Evolutionary conservation across 2,113 vertebrate genomes (phyloP).

Genomic region (Jaculus jaculus): DNA sequence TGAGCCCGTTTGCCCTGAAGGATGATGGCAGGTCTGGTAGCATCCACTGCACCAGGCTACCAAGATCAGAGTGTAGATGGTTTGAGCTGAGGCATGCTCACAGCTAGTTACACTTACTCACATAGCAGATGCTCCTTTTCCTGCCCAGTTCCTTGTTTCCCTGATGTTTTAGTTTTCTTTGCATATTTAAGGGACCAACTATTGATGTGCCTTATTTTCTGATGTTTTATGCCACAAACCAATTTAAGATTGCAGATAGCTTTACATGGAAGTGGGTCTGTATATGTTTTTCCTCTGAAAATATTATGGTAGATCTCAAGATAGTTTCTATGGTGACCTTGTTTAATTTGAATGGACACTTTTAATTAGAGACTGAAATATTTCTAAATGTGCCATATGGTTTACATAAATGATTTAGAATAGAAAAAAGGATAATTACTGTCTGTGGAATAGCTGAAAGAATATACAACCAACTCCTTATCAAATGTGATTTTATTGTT

Average conservation of each 20-base stretch:
- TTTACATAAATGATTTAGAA: slow-evolving; percentile 81
- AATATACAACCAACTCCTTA: slow-evolving; percentile 39
- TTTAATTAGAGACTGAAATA: slow-evolving; percentile 83
- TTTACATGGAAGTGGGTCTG: slow-evolving; percentile 78
- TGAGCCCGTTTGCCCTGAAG: background rate
- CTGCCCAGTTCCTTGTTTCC: slow-evolving; percentile 57
- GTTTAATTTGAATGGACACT: slow-evolving; percentile 83
- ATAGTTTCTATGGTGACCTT: slow-evolving; percentile 81
- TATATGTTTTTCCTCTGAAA: slow-evolving; percentile 65
- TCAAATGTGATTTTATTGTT: slow-evolving; percentile 42
- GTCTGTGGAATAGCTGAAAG: slow-evolving; percentile 78
- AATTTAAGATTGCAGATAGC: slow-evolving; percentile 76
- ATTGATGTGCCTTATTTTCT: slow-evolving; percentile 80
- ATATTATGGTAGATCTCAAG: slow-evolving; percentile 77
- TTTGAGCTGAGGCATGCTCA: slow-evolving; percentile 73
- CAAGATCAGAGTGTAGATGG: background rate
- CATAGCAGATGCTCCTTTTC: slow-evolving; percentile 75
- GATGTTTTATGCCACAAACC: slow-evolving; percentile 77
- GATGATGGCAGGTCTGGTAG: background rate
- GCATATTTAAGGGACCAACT: slow-evolving; percentile 79
- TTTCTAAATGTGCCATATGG: slow-evolving; percentile 82
- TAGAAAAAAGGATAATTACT: slow-evolving; percentile 75
- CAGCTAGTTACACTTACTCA: slow-evolving; percentile 68
- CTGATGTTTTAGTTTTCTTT: slow-evolving; percentile 83
- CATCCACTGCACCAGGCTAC: too few relatives aligned